Evolutionary conservation across 2,888 invertebrate genomes (phyloP).

Genomic region (Bedellia somnulentella): DNA sequence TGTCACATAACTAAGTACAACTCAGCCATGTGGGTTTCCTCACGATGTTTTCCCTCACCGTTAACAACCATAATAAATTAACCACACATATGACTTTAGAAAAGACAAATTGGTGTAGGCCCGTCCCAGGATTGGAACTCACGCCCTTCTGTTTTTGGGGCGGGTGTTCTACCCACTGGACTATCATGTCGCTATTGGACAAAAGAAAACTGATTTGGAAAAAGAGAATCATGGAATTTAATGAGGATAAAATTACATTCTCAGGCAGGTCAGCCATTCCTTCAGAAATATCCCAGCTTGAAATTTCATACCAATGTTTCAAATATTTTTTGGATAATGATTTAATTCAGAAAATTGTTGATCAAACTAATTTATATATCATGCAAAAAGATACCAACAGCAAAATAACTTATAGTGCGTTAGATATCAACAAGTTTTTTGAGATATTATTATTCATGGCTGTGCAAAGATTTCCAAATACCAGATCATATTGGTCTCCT

Average conservation of each 20-base stretch:
- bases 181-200: too few species aligned
- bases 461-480: constrained; percentile 10
- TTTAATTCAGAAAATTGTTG: background rate
- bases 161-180: too few species aligned
- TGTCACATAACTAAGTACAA: too few species aligned
- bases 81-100: too few species aligned
- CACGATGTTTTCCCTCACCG: too few species aligned
- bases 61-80: too few species aligned
- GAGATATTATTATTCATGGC: constrained; percentile 15
- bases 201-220: constrained; percentile 1
- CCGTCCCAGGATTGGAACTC: too few species aligned
- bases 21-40: too few species aligned
- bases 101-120: too few species aligned
- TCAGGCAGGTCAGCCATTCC: background rate
- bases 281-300: background rate
- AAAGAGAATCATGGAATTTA: background rate
- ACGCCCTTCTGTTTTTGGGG: too few species aligned
- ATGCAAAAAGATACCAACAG: too few species aligned
- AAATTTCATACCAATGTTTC: background rate
- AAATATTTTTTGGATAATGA: background rate
- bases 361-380: background rate
- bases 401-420: background rate
- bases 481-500: constrained; percentile 13
- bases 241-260: background rate
- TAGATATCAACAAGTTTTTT: constrained; percentile 11